Percentiles rank a stretch among this genome's conserved stretches.
Evolutionary conservation across 2,113 vertebrate species (phyloP).

Genomic region (Paramisgurnus dabryanus): DNA sequence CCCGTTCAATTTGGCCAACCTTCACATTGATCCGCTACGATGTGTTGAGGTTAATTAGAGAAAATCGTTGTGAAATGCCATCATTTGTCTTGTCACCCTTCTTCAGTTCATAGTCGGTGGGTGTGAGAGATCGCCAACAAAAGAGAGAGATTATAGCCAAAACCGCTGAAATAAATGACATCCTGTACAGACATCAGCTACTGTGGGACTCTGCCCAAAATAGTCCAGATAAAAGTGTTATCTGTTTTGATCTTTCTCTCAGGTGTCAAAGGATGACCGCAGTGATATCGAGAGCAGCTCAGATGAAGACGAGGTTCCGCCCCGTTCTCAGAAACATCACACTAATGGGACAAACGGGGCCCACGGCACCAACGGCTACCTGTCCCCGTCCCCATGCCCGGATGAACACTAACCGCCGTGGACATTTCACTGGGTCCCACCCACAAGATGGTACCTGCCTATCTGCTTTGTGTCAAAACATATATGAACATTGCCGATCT

Average conservation of each 20-base stretch:
- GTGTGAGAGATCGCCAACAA: too few relatives aligned
- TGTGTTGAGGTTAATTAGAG: too few relatives aligned
- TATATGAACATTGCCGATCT: slow-evolving; percentile 79
- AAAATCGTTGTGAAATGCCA: too few relatives aligned
- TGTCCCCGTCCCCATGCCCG: slow-evolving; percentile 78
- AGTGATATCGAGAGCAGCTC: slow-evolving; percentile 97
- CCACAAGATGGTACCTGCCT: slow-evolving; percentile 62
- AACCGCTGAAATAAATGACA: too few relatives aligned
- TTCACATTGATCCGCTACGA: too few relatives aligned
- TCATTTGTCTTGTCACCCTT: too few relatives aligned
- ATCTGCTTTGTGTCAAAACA: slow-evolving; percentile 62
- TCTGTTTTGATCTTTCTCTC: neutral
- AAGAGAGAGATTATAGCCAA: too few relatives aligned
- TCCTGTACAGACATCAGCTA: neutral
- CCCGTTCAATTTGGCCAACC: too few relatives aligned
- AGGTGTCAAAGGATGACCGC: slow-evolving; percentile 93
- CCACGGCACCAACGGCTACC: slow-evolving; percentile 90
- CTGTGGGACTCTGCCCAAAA: too few relatives aligned
- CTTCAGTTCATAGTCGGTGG: too few relatives aligned
- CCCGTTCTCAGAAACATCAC: slow-evolving; percentile 79
- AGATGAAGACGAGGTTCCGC: slow-evolving; percentile 86
- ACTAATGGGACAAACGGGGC: slow-evolving; percentile 88
- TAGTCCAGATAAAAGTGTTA: too few relatives aligned
- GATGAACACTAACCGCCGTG: slow-evolving; percentile 83
- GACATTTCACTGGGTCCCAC: slow-evolving; percentile 56